Percentiles rank a stretch among this genome's conserved stretches.
These are phyloP conservation scores for Artemia sinica DNA, from an alignment of 2,888 invertebrate species.

Conservation along the genomic window DNA sequence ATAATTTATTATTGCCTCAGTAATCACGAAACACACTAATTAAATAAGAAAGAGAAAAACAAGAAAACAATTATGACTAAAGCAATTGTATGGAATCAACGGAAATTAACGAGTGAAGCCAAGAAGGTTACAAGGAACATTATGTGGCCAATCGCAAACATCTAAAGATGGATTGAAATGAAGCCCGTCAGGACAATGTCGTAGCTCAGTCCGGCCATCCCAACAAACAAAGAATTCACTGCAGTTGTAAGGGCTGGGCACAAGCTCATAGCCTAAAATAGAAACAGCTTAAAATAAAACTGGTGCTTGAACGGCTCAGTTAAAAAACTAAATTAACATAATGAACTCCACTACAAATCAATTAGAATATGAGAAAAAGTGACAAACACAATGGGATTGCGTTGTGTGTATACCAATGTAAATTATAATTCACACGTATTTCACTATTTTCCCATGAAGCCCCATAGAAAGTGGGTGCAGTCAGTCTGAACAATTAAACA, in stretches of 20 bases:
- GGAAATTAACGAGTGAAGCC: constrained; percentile 1
- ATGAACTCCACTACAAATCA: no score
- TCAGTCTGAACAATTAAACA: no score
- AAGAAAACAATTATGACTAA: no score
- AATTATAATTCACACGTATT: no score
- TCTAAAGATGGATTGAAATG: constrained; percentile 18
- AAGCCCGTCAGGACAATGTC: constrained; percentile 18
- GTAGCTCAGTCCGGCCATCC: background rate
- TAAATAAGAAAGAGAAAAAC: background rate
- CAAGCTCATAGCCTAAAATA: background rate
- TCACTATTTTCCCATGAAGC: no score
- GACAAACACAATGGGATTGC: no score
- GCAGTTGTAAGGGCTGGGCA: constrained; percentile 18
- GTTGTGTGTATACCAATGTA: no score
- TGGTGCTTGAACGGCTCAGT: no score
- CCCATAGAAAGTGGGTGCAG: no score
- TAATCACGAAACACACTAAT: background rate
- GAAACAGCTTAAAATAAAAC: no score
- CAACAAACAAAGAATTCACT: constrained; percentile 18
- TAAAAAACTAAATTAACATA: no score
- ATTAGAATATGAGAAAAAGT: no score
- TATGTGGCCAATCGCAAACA: constrained; percentile 21
- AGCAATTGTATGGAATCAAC: background rate
- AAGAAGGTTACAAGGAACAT: constrained; percentile 15
- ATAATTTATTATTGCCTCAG: background rate